A percentile compares a stretch with the other conserved stretches of the same genome.
These are phyloP conservation scores for Willisornis vidua DNA, from an alignment of 2,113 vertebrate species.

Conservation along the genomic window DNA sequence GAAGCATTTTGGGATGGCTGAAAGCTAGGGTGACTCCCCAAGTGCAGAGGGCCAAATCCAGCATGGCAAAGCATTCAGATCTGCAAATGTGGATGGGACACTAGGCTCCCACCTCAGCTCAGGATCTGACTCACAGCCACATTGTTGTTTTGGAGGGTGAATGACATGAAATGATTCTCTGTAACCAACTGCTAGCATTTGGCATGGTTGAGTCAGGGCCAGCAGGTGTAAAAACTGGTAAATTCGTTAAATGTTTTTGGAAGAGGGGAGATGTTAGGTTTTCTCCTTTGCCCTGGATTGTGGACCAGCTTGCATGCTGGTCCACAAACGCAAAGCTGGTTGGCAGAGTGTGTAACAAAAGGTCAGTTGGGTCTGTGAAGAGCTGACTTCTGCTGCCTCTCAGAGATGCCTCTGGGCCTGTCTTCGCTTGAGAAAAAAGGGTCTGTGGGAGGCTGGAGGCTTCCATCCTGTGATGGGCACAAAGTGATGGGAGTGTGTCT, in stretches of 20 bases:
- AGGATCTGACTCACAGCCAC: background rate
- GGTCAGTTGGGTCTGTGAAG: background rate
- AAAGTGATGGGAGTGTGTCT: background rate
- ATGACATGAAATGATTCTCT: background rate
- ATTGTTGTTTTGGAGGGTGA: background rate
- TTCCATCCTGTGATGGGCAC: background rate
- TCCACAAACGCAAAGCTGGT: no score
- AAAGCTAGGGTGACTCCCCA: background rate
- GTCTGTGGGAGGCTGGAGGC: background rate
- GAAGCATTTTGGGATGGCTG: background rate
- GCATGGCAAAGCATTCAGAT: fast-evolving
- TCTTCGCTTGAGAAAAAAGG: background rate
- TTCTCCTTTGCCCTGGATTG: background rate
- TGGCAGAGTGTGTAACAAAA: background rate
- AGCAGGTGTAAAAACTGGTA: fast-evolving
- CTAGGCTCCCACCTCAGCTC: background rate
- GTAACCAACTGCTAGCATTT: background rate
- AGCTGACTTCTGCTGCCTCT: background rate
- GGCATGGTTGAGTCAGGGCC: background rate
- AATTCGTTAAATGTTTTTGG: background rate
- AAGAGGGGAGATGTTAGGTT: background rate
- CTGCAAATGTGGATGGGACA: background rate
- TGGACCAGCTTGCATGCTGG: background rate
- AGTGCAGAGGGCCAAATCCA: background rate
- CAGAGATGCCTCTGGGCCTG: background rate